Percentiles rank a stretch among this genome's conserved stretches.
phyloP scores from a whole-genome alignment of 2,797 vertebrate species.

The Brachyrhaphis roseni region DNA sequence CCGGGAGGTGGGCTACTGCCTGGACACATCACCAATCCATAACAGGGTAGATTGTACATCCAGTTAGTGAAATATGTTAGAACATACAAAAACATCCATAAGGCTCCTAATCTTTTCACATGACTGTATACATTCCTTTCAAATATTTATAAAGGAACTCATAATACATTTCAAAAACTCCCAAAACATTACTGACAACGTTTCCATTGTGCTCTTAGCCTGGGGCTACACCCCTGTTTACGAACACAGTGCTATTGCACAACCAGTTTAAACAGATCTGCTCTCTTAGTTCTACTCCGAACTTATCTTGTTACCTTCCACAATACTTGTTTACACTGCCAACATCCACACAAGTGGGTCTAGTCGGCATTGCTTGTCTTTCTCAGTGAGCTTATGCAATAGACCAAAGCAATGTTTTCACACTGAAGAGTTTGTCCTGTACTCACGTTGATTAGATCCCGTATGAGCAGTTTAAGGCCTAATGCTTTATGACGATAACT shows the following conservation, averaged over 20 bases:
- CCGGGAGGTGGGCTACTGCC: background rate
- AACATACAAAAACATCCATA: background rate
- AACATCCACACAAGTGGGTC: slow-evolving; percentile 12
- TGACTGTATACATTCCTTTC: background rate
- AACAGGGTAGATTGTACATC: background rate
- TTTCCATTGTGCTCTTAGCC: background rate
- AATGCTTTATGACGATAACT: background rate
- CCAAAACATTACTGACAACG: background rate
- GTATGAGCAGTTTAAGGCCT: background rate
- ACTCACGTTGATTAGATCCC: background rate
- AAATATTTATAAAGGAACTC: background rate
- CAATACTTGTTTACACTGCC: slow-evolving; percentile 44
- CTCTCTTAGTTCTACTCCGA: slow-evolving; percentile 9
- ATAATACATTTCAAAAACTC: background rate
- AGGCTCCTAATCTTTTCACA: background rate
- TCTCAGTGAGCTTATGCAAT: background rate
- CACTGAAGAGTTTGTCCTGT: slow-evolving; percentile 1
- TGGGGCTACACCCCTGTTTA: slow-evolving; percentile 31
- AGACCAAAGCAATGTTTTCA: slow-evolving; percentile 2
- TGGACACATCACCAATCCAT: background rate
- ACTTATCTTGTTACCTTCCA: slow-evolving; percentile 41
- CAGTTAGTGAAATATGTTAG: background rate
- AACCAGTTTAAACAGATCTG: slow-evolving; percentile 23
- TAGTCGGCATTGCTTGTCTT: background rate
- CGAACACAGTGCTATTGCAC: slow-evolving; percentile 24